These are phyloP conservation scores for Rhinophrynus dorsalis DNA, from an alignment of 2,797 vertebrate genomes.

Conservation along the genomic window DNA sequence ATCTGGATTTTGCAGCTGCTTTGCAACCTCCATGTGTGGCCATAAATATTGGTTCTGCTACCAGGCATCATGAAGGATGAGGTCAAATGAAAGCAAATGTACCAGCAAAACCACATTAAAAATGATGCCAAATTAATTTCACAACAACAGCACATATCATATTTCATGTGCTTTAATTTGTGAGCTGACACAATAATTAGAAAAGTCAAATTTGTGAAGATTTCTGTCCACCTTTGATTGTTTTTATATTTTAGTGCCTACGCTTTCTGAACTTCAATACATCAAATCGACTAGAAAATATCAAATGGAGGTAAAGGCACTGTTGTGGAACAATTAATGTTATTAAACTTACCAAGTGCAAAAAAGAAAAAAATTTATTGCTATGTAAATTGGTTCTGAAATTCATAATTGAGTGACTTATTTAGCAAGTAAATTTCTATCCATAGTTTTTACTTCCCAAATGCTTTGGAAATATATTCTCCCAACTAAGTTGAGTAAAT, in stretches of 20 bases:
- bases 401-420: too few species aligned
- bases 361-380: too few species aligned
- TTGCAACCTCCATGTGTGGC: conserved; percentile 56
- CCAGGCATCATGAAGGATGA: conserved; percentile 53
- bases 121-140: conserved; percentile 15
- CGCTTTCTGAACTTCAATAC: not conserved
- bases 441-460: too few species aligned
- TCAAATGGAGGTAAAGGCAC: too few species aligned
- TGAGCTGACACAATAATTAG: conserved; percentile 13
- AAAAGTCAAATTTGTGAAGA: conserved; percentile 3
- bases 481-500: too few species aligned
- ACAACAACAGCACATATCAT: conserved; percentile 35
- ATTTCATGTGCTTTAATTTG: conserved; percentile 42
- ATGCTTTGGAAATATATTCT: too few species aligned
- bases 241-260: not conserved
- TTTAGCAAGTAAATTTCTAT: too few species aligned
- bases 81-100: conserved; percentile 62
- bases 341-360: too few species aligned
- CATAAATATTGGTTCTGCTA: conserved; percentile 59
- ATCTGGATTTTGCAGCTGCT: conserved; percentile 66
- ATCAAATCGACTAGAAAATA: too few species aligned
- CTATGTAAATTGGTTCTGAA: too few species aligned
- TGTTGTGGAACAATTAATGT: too few species aligned
- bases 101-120: conserved; percentile 47
- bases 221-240: not conserved